These are phyloP conservation scores for Tachysurus vachellii DNA, from an alignment of 2,113 vertebrate species.

Conservation along the genomic window DNA sequence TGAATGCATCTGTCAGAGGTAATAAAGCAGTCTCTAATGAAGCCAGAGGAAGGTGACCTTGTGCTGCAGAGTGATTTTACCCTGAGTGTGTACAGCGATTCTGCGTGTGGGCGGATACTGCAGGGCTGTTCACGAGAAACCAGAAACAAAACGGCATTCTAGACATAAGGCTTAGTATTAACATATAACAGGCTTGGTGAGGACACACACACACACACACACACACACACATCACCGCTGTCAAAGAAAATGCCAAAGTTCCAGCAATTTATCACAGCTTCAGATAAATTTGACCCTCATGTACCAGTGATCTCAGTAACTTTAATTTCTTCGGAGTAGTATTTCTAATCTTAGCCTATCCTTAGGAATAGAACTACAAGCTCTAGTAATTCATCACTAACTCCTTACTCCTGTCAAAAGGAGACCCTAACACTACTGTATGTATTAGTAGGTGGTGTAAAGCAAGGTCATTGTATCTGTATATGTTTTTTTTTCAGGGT, in stretches of 20 bases:
- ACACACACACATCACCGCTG: slow-evolving; percentile 48
- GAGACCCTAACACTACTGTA: neutral
- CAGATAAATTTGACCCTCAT: slow-evolving; percentile 44
- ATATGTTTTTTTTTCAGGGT: neutral
- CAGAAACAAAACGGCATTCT: neutral
- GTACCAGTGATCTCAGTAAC: neutral
- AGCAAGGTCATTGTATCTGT: neutral
- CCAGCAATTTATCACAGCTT: slow-evolving; percentile 53
- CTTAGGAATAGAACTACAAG: neutral
- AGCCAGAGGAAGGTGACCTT: slow-evolving; percentile 69
- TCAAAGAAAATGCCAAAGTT: slow-evolving; percentile 59
- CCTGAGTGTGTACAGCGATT: slow-evolving; percentile 1
- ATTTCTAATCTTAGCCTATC: neutral
- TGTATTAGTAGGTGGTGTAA: neutral
- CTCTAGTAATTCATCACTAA: neutral
- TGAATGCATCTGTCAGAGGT: slow-evolving; percentile 65
- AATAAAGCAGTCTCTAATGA: slow-evolving; percentile 68
- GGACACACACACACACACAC: slow-evolving; percentile 9
- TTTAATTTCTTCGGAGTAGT: neutral
- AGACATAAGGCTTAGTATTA: neutral
- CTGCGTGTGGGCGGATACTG: slow-evolving; percentile 1
- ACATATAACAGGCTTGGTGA: neutral
- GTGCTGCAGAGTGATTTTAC: slow-evolving; percentile 43
- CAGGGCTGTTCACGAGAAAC: slow-evolving; percentile 10
- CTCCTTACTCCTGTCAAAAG: neutral